These are phyloP conservation scores for sheep (Ovis aries) DNA, from an alignment of 2,113 vertebrate species.

Conservation along the genomic window DNA sequence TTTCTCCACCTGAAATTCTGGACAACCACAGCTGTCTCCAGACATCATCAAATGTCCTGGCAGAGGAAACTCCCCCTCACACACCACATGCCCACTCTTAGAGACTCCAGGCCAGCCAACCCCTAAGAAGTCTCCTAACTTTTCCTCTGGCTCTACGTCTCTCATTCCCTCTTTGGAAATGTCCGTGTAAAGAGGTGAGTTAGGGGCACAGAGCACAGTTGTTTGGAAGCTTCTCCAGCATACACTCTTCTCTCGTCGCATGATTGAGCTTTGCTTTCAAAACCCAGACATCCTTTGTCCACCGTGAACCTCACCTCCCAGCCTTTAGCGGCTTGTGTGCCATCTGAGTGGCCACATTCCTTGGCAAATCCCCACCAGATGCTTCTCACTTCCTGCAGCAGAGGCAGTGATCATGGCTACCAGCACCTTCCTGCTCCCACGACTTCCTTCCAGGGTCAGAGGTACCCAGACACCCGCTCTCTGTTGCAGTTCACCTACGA, in stretches of 20 bases:
- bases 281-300: not conserved
- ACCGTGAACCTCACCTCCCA: not conserved
- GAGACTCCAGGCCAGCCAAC: not conserved
- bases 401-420: not conserved
- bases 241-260: not conserved
- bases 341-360: accelerated
- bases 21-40: not conserved
- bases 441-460: not conserved
- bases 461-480: accelerated
- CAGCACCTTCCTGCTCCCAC: not conserved
- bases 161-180: not conserved
- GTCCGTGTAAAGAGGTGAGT: not conserved
- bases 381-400: not conserved
- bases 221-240: not conserved
- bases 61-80: not conserved
- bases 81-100: accelerated
- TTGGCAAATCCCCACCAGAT: not conserved
- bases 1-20: not conserved
- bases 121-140: not conserved
- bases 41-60: not conserved
- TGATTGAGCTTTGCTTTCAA: not conserved
- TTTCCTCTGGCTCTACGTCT: not conserved
- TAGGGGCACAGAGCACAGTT: not conserved
- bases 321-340: accelerated
- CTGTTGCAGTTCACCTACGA: not conserved